Evolutionary conservation across 2,888 invertebrate genomes (phyloP), one percentile per base, ranked within the genome.

Genomic region (Polydrusus pterygomalis): DNA sequence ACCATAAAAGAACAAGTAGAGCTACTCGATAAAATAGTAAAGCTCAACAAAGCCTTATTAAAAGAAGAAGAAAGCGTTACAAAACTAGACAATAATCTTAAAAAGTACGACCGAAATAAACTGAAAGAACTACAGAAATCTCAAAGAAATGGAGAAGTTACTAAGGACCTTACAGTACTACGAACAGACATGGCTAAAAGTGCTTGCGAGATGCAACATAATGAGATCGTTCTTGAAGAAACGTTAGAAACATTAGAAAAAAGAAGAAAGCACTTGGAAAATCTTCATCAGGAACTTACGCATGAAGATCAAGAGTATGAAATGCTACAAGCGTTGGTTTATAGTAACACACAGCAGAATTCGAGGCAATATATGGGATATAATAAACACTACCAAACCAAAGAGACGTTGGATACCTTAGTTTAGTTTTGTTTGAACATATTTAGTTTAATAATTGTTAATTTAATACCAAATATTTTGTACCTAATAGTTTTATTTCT

Each of bases 61-160:
- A 89, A 92, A 73, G 94, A 95, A 85, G 94, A 95, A 84, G 94
- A 94, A 84, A 87, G 91, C 72, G 89, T 95, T 2, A 91, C 93
- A 3, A 89, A 93, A 80, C 85, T 95, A 88, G 91, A 86, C 88
- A 90, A 83, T 80, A 90, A 78, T 85, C 88, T 83, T 77, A 90
- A 82, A 88, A 91, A 85, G 86, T 85, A 85, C 80, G 87, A 86
- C 71, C 86, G 86, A 78, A 82, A 84, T 75, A 80, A 78, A 78
- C 20, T 83, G 77, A 90, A 82, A 88, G 91, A 84, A 86, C 84
- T 84, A 79, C 86, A 86, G 69, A 86, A 85, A 77, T 80, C 82
- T 70, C 78, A 82, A 81, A 78, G 69, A 18, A 81, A 80, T 56
- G 86, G 86, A 5, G 86, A 86, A 67, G 79, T 87, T 15, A 78